A percentile compares a stretch with the other conserved stretches of the same genome.
Evolutionary conservation across 2,113 vertebrate species (phyloP).

Genomic region (Corythornis madagascariensis): DNA sequence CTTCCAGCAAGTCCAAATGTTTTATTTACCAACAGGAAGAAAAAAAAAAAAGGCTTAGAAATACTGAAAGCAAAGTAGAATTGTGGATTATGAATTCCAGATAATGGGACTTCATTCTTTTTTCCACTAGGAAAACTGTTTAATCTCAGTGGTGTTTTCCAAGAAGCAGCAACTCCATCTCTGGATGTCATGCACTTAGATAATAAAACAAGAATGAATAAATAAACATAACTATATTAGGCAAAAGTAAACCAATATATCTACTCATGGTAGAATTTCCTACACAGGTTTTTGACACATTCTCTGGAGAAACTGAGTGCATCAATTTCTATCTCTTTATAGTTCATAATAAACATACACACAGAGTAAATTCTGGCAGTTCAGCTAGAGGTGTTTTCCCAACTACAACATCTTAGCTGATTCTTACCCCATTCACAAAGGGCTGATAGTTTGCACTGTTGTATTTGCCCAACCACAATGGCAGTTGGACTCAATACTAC

Average conservation of each 20-base stretch:
- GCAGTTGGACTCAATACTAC: not conserved
- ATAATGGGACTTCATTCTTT: not conserved
- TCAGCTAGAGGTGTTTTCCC: not conserved
- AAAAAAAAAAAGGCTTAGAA: not conserved
- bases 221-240: not conserved
- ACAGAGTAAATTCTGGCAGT: not conserved
- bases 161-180: not conserved
- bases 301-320: not conserved
- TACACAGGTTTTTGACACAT: not conserved
- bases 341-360: accelerated
- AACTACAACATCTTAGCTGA: not conserved
- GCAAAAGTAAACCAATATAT: not conserved
- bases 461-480: not conserved
- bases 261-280: not conserved
- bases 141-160: not conserved
- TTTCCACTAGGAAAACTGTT: not conserved
- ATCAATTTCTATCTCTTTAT: not conserved
- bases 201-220: not conserved
- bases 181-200: not conserved
- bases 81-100: not conserved
- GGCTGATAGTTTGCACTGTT: not conserved
- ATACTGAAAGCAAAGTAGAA: not conserved
- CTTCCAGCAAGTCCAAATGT: not conserved
- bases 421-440: not conserved
- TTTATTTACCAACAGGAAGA: not conserved